Evolutionary conservation across 2,113 vertebrate species (phyloP), one percentile per base, ranked within the genome.

Genomic region (Pseudopodoces humilis): DNA sequence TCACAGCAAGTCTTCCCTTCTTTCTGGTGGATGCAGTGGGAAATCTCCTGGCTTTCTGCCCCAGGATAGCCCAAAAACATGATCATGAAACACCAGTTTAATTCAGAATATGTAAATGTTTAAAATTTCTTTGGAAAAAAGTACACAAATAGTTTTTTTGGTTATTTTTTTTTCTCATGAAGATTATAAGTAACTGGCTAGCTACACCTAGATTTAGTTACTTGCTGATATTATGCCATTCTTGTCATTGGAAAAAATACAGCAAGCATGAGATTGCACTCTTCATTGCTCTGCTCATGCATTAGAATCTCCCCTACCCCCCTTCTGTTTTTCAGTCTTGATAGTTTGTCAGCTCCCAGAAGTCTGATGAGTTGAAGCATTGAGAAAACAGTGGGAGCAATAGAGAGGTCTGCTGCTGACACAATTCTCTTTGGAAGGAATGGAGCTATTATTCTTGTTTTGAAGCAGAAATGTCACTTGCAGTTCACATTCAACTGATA

Each of bases 391-490:
- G 59, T n/a, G 30, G 39, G 71, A 85, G n/a, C 67, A 74, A 69
- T 22, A 88, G 63, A 90, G 85, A 94, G 33, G 21, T 74, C 59
- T 88, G 55, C 31, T 85, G 33, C 82, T 88, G 88, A 53, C 59
- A 72, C 0, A 0, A 46, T 93, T 90, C 76, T 80, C n/a, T 90
- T 90, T 39, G 25, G 68, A 88, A 35, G 35, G 13, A 81, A 86
- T 83, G 35, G 60, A 74, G 56, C 86, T 86, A 70, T 93, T 94
- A 87, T 78, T 94, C 88, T 80, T 94, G 55, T 52, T 94, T 60
- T 74, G 75, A 88, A 86, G 75, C 21, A 74, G 24, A 88, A 81
- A 16, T 71, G 49, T 92, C 78, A 46, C 68, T 82, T 1, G 6
- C 37, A 46, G 69, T 82, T 86, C 43, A 41, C 83, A 50, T 72